Evolutionary conservation across 2,113 vertebrate genomes (phyloP).

Genomic region (Hypanus sabinus): DNA sequence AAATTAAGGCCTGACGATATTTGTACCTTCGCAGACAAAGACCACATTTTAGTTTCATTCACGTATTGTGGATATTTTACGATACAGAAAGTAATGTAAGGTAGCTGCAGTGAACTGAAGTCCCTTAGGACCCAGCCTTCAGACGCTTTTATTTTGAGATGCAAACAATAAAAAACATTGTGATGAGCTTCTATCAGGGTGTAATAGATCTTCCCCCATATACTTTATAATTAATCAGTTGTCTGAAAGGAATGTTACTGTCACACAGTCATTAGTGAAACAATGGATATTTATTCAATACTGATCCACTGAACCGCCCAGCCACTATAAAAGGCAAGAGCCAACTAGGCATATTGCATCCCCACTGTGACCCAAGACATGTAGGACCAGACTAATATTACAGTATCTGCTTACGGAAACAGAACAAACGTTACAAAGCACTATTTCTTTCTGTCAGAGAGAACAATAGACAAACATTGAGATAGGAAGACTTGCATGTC

Average conservation of each 20-base stretch:
- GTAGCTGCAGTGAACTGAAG: too few relatives aligned
- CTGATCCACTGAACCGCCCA: conserved; percentile 4
- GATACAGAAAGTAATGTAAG: background rate
- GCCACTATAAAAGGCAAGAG: background rate
- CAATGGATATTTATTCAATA: background rate
- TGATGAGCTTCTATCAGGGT: background rate
- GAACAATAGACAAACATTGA: background rate
- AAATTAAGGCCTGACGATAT: background rate
- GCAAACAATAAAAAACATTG: background rate
- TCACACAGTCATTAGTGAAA: background rate
- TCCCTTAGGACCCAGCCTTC: background rate
- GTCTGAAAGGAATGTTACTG: conserved; percentile 9
- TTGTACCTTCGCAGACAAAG: background rate
- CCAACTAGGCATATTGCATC: background rate
- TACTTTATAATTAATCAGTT: conserved; percentile 1
- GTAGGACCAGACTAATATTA: background rate
- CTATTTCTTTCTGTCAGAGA: conserved; percentile 5
- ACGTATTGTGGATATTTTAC: background rate
- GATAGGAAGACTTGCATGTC: background rate
- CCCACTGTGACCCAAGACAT: background rate
- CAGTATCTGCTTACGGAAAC: conserved; percentile 26
- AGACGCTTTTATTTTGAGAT: background rate
- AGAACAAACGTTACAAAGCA: background rate
- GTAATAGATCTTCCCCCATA: background rate
- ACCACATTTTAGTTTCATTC: background rate